Conservation (phyloP, 1,140 invertebrate genomes). For the Habropoda laboriosa region DNA sequence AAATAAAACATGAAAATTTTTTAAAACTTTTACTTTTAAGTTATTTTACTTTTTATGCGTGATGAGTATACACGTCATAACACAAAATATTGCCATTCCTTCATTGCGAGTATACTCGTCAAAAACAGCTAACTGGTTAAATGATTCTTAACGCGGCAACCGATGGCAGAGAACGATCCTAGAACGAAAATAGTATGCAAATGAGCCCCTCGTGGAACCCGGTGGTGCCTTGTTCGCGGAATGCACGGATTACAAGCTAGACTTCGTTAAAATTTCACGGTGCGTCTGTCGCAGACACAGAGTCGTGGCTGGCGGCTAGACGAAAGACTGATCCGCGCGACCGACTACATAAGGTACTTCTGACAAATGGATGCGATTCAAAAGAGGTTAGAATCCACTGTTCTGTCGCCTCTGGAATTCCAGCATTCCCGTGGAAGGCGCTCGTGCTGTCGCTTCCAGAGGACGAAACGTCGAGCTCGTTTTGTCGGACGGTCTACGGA, state of each 20-base stretch:
- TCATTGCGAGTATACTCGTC: no score
- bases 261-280: constrained; percentile 64
- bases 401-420: not conserved
- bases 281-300: constrained; percentile 38
- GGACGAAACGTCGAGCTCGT: not conserved
- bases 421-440: not conserved
- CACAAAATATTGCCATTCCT: no score
- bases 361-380: constrained; percentile 57
- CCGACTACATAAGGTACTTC: constrained; percentile 3
- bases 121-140: no score
- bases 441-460: not conserved
- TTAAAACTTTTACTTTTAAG: no score
- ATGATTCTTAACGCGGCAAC: no score
- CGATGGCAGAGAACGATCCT: not conserved
- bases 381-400: constrained; percentile 40
- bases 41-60: no score
- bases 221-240: constrained; percentile 8
- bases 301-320: not conserved
- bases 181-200: not conserved
- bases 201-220: not conserved
- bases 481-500: not conserved
- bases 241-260: constrained; percentile 57
- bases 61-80: no score
- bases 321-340: not conserved
- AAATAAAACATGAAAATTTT: no score